These are phyloP conservation scores for Sialis lutaria DNA, from an alignment of 2,888 invertebrate species.

Conservation along the genomic window DNA sequence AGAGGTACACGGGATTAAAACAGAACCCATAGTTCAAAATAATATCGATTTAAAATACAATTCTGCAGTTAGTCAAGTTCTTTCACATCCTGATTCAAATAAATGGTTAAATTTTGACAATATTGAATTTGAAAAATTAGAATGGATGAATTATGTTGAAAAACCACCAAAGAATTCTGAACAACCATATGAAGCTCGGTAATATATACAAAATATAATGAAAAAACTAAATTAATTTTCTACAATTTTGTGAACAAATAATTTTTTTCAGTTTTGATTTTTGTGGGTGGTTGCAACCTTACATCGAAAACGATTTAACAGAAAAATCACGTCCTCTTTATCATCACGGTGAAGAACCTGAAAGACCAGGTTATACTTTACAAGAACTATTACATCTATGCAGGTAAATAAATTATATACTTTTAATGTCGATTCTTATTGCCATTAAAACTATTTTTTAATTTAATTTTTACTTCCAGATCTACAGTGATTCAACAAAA, in stretches of 20 bases:
- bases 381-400: slow-evolving; percentile 73
- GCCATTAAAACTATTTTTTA: too few species aligned
- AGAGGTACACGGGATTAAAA: slow-evolving; percentile 3
- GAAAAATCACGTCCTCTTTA: slow-evolving; percentile 51
- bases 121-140: slow-evolving; percentile 72
- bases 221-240: too few species aligned
- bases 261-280: slow-evolving; percentile 48
- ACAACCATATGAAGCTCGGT: slow-evolving; percentile 54
- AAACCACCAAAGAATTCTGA: slow-evolving; percentile 35
- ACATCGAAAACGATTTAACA: slow-evolving; percentile 38
- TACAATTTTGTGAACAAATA: too few species aligned
- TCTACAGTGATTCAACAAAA: slow-evolving; percentile 72
- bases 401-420: slow-evolving; percentile 19
- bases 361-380: slow-evolving; percentile 77
- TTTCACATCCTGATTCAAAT: slow-evolving; percentile 39
- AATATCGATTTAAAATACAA: slow-evolving; percentile 24
- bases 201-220: neutral
- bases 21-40: slow-evolving; percentile 4
- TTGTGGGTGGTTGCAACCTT: slow-evolving; percentile 59
- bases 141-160: slow-evolving; percentile 67
- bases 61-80: slow-evolving; percentile 31
- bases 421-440: too few species aligned
- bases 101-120: slow-evolving; percentile 75
- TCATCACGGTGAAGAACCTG: slow-evolving; percentile 87
- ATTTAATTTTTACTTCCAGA: slow-evolving; percentile 18